Percentiles rank a stretch among this genome's conserved stretches.
These are phyloP conservation scores for Sphinx pinastri DNA, from an alignment of 2,888 invertebrate genomes.

Conservation along the genomic window DNA sequence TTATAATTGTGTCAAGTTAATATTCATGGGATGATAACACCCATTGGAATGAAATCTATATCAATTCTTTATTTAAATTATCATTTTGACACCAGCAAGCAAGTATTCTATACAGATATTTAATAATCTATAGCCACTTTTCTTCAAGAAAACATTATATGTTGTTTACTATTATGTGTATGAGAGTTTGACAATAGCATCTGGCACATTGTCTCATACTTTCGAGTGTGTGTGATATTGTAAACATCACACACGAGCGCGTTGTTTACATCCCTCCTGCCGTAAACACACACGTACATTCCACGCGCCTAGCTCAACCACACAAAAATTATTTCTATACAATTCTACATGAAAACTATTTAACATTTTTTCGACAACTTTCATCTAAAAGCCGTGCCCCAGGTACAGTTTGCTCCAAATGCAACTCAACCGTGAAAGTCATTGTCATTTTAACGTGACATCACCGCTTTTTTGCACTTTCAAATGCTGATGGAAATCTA, in stretches of 20 bases:
- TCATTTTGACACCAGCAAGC: no score
- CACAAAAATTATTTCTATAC: not conserved
- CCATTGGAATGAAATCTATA: no score
- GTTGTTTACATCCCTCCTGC: constrained; percentile 42
- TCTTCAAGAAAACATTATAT: no score
- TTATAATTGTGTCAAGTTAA: no score
- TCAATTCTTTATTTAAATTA: no score
- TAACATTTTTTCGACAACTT: constrained; percentile 70
- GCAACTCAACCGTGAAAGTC: constrained; percentile 83
- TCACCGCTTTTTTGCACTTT: constrained; percentile 78
- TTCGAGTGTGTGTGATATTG: not conserved
- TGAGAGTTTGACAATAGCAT: not conserved
- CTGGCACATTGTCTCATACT: not conserved
- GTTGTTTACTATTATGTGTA: no score
- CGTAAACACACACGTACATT: constrained; percentile 47
- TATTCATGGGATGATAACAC: no score
- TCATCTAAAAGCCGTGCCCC: constrained; percentile 69
- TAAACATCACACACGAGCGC: constrained; percentile 26
- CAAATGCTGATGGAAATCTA: constrained; percentile 47
- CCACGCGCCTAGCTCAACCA: constrained; percentile 28
- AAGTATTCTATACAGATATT: no score
- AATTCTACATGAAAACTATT: constrained; percentile 46
- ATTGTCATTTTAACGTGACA: constrained; percentile 77
- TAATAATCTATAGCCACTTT: no score
- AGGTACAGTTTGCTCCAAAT: constrained; percentile 80